Evolutionary conservation across 2,113 vertebrate species (phyloP).

Genomic region (Pelvicachromis taeniatus): DNA sequence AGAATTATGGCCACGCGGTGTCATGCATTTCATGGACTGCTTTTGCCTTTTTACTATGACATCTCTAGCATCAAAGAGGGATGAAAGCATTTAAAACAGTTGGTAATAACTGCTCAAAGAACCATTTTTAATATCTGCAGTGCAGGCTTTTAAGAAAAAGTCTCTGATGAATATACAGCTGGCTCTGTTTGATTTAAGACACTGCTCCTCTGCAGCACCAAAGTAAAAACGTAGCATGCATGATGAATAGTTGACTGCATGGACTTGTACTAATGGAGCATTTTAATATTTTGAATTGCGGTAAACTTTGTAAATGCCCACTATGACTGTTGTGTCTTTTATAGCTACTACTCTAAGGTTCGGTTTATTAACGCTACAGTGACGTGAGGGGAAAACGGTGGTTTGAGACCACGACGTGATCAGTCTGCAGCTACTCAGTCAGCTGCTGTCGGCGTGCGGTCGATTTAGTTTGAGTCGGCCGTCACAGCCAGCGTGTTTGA

Average conservation of each 20-base stretch:
- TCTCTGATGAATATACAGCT: neutral
- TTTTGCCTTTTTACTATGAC: rapidly evolving
- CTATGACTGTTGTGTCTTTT: neutral
- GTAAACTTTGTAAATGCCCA: neutral
- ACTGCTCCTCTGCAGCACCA: neutral
- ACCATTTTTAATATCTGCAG: neutral
- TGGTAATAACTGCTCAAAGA: neutral
- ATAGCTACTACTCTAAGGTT: neutral
- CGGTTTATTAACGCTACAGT: neutral
- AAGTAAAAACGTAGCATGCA: neutral
- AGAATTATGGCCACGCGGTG: neutral
- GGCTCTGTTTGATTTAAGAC: neutral
- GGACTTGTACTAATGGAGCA: neutral
- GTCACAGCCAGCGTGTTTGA: rapidly evolving
- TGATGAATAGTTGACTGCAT: neutral
- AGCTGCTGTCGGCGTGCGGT: rapidly evolving
- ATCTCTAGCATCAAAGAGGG: neutral
- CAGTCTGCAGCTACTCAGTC: neutral
- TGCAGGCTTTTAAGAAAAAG: neutral
- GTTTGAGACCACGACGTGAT: neutral
- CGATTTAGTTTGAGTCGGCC: neutral
- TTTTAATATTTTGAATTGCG: neutral
- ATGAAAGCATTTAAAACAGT: neutral
- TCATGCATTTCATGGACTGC: neutral
- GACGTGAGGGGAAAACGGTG: neutral